phyloP scores from a whole-genome alignment of 2,113 vertebrate species.

The Puntigrus tetrazona region DNA sequence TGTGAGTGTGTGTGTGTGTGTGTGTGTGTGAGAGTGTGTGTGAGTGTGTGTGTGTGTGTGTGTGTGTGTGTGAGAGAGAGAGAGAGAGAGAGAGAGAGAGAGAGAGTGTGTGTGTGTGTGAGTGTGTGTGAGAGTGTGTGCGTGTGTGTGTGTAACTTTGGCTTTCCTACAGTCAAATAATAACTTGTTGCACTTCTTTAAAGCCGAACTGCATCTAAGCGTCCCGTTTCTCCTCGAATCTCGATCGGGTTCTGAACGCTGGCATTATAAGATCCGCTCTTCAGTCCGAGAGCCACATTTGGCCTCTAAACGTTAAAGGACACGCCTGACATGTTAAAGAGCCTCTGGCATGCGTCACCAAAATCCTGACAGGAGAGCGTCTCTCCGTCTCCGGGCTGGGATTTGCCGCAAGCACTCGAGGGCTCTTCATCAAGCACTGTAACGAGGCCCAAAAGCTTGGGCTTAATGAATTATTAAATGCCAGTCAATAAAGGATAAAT shows the following conservation, averaged over 20 bases:
- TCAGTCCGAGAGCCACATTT: neutral
- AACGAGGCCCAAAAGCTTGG: constrained; percentile 45
- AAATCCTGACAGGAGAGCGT: neutral
- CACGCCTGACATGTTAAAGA: neutral
- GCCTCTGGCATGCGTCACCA: neutral
- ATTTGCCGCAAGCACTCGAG: constrained; percentile 33
- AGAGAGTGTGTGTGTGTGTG: no score
- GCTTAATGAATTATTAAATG: constrained; percentile 72
- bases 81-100: no score
- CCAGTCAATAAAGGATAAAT: constrained; percentile 66
- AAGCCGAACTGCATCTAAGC: no score
- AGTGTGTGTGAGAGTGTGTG: no score
- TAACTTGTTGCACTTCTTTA: no score
- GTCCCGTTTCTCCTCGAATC: no score
- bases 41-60: no score
- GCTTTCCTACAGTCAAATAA: no score
- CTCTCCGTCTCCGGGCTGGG: neutral
- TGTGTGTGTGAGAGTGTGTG: no score
- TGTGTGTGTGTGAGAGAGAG: no score
- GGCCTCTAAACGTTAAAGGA: neutral
- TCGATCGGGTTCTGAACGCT: neutral
- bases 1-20: no score
- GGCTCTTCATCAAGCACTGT: constrained; percentile 61
- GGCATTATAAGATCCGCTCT: neutral
- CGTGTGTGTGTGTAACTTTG: no score